A percentile compares a stretch with the other conserved stretches of the same genome.
phyloP scores from a whole-genome alignment of 2,888 invertebrate species.

The Troides helena region DNA sequence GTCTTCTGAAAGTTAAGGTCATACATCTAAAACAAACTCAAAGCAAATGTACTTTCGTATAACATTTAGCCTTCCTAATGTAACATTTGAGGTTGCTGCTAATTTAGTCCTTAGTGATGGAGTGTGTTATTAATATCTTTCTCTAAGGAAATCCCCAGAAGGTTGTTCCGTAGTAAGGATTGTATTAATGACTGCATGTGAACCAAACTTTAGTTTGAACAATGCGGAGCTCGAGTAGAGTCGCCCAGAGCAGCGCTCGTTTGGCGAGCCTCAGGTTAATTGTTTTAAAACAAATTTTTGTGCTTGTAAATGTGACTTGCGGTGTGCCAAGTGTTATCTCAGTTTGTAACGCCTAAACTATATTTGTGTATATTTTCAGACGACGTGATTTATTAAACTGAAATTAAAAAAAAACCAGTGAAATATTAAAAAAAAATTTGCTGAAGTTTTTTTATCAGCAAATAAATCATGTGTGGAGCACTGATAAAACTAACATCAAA shows the following conservation, averaged over 20 bases:
- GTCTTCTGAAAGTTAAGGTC: not conserved
- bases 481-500: not conserved
- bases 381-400: not conserved
- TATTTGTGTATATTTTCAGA: slow-evolving; percentile 1
- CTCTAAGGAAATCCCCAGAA: slow-evolving; percentile 51
- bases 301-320: slow-evolving; percentile 13
- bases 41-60: not conserved
- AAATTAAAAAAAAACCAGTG: not conserved
- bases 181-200: slow-evolving; percentile 48
- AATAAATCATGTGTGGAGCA: not conserved
- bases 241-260: slow-evolving; percentile 60
- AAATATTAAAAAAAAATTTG: not conserved
- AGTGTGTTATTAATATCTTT: slow-evolving; percentile 31
- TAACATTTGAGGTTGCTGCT: slow-evolving; percentile 13
- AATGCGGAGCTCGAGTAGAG: slow-evolving; percentile 71
- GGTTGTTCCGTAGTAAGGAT: slow-evolving; percentile 51
- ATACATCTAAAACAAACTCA: not conserved
- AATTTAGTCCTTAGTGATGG: slow-evolving; percentile 18
- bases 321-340: slow-evolving; percentile 11
- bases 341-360: not conserved
- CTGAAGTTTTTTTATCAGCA: not conserved
- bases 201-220: slow-evolving; percentile 61
- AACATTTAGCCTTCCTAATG: slow-evolving; percentile 16
- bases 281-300: slow-evolving; percentile 20
- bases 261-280: slow-evolving; percentile 62